A percentile compares a stretch with the other conserved stretches of the same genome.
Conservation (phyloP, 2,113 vertebrate species). For the Odontesthes bonariensis region DNA sequence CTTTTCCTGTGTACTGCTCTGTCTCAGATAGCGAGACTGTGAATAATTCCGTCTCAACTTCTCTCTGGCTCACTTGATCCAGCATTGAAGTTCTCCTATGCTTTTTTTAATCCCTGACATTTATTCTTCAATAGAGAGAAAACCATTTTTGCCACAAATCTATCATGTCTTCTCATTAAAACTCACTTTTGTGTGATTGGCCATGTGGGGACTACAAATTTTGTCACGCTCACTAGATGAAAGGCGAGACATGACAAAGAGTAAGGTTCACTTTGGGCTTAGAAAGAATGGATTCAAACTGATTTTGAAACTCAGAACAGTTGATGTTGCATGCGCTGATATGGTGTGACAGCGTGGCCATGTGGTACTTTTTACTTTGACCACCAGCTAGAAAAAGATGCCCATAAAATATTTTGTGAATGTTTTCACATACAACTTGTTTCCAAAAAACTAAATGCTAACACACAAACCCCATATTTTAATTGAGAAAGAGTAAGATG, state of each 20-base stretch:
- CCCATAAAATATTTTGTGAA: neutral
- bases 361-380: conserved; percentile 11
- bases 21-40: neutral
- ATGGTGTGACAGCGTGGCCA: conserved; percentile 1
- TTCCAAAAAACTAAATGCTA: too few species aligned
- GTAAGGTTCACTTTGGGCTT: neutral
- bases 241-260: neutral
- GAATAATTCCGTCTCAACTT: conserved; percentile 39
- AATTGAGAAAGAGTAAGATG: too few species aligned
- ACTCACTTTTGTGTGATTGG: conserved; percentile 1
- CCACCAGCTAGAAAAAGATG: neutral
- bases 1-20: conserved; percentile 25
- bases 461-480: too few species aligned
- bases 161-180: conserved; percentile 13
- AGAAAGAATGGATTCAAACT: neutral
- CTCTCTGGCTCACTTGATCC: conserved; percentile 33
- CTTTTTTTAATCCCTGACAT: neutral
- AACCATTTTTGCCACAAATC: conserved; percentile 12
- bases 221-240: neutral
- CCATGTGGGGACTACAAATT: conserved; percentile 30
- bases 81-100: neutral
- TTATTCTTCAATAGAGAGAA: neutral
- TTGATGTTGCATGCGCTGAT: neutral
- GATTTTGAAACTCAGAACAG: conserved; percentile 11
- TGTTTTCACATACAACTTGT: neutral